Evolutionary conservation across 2,797 vertebrate species (phyloP).

Genomic region (Lophura swinhoii): DNA sequence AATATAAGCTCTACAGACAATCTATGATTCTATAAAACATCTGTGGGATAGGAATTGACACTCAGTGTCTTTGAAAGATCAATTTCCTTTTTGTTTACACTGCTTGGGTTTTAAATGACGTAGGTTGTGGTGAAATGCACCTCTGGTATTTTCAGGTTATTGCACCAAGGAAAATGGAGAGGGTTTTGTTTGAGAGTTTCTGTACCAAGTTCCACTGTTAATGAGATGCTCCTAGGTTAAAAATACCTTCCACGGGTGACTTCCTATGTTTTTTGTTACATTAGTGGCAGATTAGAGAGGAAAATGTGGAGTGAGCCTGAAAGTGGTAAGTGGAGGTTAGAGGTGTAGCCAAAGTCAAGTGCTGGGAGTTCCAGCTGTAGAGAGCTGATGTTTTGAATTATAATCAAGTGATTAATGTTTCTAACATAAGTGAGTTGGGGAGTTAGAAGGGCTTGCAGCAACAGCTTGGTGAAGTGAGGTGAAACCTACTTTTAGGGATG

Average conservation of each 20-base stretch:
- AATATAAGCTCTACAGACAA: background rate
- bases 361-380: constrained; percentile 63
- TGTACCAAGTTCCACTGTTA: background rate
- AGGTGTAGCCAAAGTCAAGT: constrained; percentile 72
- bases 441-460: constrained; percentile 52
- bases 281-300: constrained; percentile 30
- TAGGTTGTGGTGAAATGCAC: background rate
- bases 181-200: constrained; percentile 15
- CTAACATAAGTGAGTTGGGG: constrained; percentile 35
- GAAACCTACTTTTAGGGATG: constrained; percentile 53
- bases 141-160: background rate
- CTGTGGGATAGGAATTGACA: background rate
- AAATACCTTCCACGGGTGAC: constrained; percentile 13
- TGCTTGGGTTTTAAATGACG: background rate
- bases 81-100: background rate
- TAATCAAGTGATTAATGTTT: constrained; percentile 70
- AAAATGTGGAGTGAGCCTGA: constrained; percentile 36
- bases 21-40: background rate
- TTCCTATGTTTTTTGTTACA: constrained; percentile 27
- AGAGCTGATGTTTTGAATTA: constrained; percentile 68
- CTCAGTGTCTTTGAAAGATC: background rate
- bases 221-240: constrained; percentile 49
- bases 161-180: background rate
- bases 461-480: constrained; percentile 44
- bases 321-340: constrained; percentile 66